phyloP scores from a whole-genome alignment of 2,113 vertebrate genomes.

The Nothocercus nigrocapillus region DNA sequence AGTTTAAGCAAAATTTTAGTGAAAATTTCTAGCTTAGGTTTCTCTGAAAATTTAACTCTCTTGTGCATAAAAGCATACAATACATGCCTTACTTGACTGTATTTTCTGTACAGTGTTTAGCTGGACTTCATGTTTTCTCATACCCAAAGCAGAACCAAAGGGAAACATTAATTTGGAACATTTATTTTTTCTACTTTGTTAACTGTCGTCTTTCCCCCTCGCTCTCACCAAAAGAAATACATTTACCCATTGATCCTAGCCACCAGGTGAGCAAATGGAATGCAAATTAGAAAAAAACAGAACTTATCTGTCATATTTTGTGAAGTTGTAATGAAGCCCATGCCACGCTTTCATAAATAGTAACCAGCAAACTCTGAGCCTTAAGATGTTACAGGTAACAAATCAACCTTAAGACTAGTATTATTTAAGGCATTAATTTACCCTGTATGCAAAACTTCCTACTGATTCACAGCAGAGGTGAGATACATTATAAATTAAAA shows the following conservation, averaged over 20 bases:
- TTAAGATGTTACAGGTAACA: not conserved
- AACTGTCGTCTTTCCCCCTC: not conserved
- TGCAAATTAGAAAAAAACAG: not conserved
- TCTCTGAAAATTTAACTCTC: not conserved
- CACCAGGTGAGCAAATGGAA: not conserved
- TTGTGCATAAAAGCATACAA: not conserved
- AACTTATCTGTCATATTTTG: not conserved
- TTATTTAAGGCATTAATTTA: not conserved
- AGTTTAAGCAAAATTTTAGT: not conserved
- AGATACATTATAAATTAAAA: not conserved
- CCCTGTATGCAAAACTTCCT: rapidly evolving
- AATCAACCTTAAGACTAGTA: too few species aligned
- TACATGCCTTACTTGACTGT: not conserved
- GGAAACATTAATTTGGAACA: not conserved
- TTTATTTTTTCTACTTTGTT: not conserved
- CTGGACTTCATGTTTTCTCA: not conserved
- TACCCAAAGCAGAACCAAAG: not conserved
- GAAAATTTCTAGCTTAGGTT: not conserved
- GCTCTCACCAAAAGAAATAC: not conserved
- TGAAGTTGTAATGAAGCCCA: not conserved
- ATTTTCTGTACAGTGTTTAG: not conserved
- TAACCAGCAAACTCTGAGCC: not conserved
- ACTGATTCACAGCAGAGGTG: not conserved
- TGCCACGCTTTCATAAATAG: not conserved
- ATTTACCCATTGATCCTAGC: not conserved